Conservation (phyloP, 1,140 invertebrate species). For the Saxidomus purpurata region DNA sequence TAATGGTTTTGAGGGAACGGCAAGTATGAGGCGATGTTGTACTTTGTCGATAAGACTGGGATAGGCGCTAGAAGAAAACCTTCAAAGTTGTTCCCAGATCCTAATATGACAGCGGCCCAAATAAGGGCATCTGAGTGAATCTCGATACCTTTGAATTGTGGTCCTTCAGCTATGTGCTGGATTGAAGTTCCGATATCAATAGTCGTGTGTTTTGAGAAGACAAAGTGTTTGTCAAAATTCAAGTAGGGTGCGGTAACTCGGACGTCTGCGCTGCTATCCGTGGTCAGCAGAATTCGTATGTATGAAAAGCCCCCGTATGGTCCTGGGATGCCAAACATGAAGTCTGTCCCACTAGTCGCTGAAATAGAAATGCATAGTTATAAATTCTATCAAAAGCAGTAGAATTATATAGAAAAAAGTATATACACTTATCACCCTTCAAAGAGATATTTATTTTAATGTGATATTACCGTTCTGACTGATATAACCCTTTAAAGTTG, state of each 20-base stretch:
- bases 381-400: no score
- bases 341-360: slow-evolving; percentile 3
- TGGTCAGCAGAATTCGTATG: not conserved
- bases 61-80: not conserved
- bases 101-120: not conserved
- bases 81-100: slow-evolving; percentile 7
- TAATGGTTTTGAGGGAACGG: not conserved
- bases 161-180: not conserved
- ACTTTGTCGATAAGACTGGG: slow-evolving; percentile 1
- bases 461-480: no score
- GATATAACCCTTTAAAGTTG: no score
- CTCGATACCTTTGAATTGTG: slow-evolving; percentile 8
- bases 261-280: not conserved
- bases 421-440: no score
- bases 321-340: slow-evolving; percentile 24
- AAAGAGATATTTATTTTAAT: no score
- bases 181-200: not conserved
- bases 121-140: not conserved
- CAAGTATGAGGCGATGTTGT: slow-evolving; percentile 5
- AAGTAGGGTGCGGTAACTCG: not conserved
- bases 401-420: no score
- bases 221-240: slow-evolving; percentile 3
- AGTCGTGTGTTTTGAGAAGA: slow-evolving; percentile 18
- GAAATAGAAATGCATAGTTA: not conserved
- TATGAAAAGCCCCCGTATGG: not conserved